These are phyloP conservation scores for Centroberyx gerrardi DNA, from an alignment of 2,797 vertebrate species.

Conservation along the genomic window DNA sequence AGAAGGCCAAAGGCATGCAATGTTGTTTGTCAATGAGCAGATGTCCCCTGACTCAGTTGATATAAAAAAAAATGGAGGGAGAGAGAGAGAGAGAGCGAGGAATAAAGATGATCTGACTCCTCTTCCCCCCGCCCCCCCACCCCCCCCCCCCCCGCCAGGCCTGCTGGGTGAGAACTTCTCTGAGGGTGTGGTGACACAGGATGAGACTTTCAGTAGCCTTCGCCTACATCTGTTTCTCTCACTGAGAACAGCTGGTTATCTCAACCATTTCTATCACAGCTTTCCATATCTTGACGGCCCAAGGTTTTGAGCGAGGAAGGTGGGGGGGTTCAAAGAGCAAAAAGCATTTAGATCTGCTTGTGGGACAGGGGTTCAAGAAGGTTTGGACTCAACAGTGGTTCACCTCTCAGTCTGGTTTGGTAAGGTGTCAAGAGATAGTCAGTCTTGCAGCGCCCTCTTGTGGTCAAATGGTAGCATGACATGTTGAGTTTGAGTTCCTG, in stretches of 20 bases:
- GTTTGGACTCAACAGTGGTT: not conserved
- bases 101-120: constrained; percentile 48
- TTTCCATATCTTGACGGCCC: not conserved
- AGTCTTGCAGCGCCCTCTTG: constrained; percentile 53
- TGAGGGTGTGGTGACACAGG: constrained; percentile 45
- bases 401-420: not conserved
- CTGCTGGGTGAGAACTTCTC: constrained; percentile 52
- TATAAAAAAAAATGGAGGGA: constrained; percentile 56
- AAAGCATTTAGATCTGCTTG: not conserved
- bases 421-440: not conserved
- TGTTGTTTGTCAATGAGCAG: constrained; percentile 74
- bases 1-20: constrained; percentile 37
- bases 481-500: constrained; percentile 2
- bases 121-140: constrained; percentile 29
- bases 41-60: constrained; percentile 74
- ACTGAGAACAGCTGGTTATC: not conserved
- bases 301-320: not conserved
- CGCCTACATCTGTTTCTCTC: constrained; percentile 30
- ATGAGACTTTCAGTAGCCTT: constrained; percentile 26
- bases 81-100: constrained; percentile 36
- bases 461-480: constrained; percentile 36
- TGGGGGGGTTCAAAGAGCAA: constrained; percentile 11
- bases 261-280: constrained; percentile 7
- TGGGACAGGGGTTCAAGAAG: not conserved
- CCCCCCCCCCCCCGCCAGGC: constrained; percentile 20